These are phyloP conservation scores for Drosophila flavopinicola DNA, from an alignment of 2,888 invertebrate genomes.

Conservation along the genomic window DNA sequence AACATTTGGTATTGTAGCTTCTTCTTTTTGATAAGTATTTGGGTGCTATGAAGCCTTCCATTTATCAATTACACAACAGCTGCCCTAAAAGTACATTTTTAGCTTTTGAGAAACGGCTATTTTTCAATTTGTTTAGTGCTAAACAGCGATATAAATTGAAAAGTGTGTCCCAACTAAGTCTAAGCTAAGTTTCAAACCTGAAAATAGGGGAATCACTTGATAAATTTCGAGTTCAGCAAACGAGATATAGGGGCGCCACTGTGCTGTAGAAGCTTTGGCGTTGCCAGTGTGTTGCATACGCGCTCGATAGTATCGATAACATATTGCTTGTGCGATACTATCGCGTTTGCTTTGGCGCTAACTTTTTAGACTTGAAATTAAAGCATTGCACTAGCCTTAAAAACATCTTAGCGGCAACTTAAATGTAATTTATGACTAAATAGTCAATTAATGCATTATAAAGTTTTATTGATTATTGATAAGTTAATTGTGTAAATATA, in stretches of 20 bases:
- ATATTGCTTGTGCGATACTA: not conserved
- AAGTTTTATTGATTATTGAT: too few species aligned
- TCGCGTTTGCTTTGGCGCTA: constrained; percentile 8
- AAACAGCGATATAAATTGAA: too few species aligned
- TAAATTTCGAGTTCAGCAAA: not conserved
- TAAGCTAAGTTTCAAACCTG: not conserved
- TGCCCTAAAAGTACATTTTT: too few species aligned
- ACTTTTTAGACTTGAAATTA: not conserved
- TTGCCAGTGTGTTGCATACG: constrained; percentile 12
- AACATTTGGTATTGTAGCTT: not conserved
- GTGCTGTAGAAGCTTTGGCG: not conserved
- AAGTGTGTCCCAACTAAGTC: not conserved
- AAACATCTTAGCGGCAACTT: too few species aligned
- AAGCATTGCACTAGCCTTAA: not conserved
- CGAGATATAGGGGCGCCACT: constrained; percentile 23
- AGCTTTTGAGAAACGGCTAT: too few species aligned
- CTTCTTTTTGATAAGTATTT: too few species aligned
- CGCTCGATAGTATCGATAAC: constrained; percentile 4
- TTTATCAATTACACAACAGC: too few species aligned
- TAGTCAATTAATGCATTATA: too few species aligned
- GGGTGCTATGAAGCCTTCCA: too few species aligned
- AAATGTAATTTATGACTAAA: too few species aligned
- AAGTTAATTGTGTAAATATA: not conserved
- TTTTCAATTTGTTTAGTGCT: too few species aligned
- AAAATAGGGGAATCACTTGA: too few species aligned